Evolutionary conservation across 2,888 invertebrate genomes (phyloP).

Genomic region (Perithous albicinctus): DNA sequence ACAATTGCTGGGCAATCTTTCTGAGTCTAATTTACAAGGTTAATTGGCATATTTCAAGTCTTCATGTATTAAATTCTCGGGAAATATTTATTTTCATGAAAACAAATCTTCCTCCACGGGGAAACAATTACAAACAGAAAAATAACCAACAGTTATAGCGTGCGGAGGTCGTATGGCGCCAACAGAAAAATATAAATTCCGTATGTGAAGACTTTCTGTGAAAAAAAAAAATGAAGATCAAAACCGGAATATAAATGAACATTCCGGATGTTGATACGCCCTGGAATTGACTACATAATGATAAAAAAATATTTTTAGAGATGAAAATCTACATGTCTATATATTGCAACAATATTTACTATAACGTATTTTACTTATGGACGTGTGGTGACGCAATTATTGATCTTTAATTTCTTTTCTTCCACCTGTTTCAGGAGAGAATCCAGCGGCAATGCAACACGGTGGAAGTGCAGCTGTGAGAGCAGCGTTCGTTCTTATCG

Average conservation of each 20-base stretch:
- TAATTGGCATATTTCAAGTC: no score
- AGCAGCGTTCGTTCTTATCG: conserved; percentile 76
- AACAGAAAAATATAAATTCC: not conserved
- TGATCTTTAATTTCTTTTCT: conserved; percentile 11
- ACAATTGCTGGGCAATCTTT: no score
- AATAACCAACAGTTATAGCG: not conserved
- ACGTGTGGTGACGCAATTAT: not conserved
- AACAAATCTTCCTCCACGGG: not conserved
- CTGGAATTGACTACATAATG: no score
- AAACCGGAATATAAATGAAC: no score
- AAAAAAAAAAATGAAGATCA: no score
- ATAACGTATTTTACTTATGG: not conserved
- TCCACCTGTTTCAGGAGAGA: conserved; percentile 80
- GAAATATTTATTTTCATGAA: not conserved
- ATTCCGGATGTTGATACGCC: no score
- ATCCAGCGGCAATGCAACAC: conserved; percentile 84
- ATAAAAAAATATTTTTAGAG: not conserved
- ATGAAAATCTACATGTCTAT: not conserved
- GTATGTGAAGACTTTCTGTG: no score
- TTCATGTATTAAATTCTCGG: no score
- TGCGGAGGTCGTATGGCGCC: not conserved
- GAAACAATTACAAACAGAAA: not conserved
- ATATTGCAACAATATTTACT: not conserved
- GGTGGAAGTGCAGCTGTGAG: conserved; percentile 76
- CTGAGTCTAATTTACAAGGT: no score